Percentiles rank a stretch among this genome's conserved stretches.
Evolutionary conservation across 1,140 invertebrate species (phyloP).

Genomic region (Pinna nobilis): DNA sequence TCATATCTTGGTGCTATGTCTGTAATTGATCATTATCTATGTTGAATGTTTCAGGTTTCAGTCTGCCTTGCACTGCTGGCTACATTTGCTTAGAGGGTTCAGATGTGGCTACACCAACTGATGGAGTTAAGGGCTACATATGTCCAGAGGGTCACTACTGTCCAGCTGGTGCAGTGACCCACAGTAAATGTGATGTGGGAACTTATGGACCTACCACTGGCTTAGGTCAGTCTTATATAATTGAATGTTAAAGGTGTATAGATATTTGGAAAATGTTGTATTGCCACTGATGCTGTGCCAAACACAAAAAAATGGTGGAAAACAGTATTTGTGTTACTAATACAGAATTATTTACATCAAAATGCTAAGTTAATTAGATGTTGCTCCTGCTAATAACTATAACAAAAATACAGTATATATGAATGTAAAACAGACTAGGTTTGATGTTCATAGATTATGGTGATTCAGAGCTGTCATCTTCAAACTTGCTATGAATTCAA

Average conservation of each 20-base stretch:
- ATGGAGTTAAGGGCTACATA: slow-evolving; percentile 65
- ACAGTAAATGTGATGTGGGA: slow-evolving; percentile 60
- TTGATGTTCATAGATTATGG: too few relatives aligned
- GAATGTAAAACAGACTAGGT: too few relatives aligned
- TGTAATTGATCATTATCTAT: slow-evolving; percentile 2
- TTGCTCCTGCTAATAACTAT: too few relatives aligned
- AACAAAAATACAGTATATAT: too few relatives aligned
- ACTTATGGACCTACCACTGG: slow-evolving; percentile 55
- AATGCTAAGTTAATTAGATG: too few relatives aligned
- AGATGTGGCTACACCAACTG: slow-evolving; percentile 59
- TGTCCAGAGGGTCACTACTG: slow-evolving; percentile 71
- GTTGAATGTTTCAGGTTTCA: slow-evolving; percentile 54
- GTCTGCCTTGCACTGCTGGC: slow-evolving; percentile 63
- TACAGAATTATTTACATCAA: too few relatives aligned
- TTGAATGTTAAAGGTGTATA: background rate
- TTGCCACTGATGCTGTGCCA: too few relatives aligned
- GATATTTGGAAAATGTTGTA: background rate
- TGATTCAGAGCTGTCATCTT: too few relatives aligned
- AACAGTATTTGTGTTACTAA: too few relatives aligned
- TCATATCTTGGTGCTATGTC: too few relatives aligned
- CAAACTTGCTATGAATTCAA: too few relatives aligned
- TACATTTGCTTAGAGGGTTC: slow-evolving; percentile 70
- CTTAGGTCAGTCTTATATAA: slow-evolving; percentile 44
- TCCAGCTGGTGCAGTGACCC: slow-evolving; percentile 55
- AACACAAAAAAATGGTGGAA: too few relatives aligned